Base-by-base conservation (phyloP, 2,888 invertebrate genomes). In the Polyommatus icarus region DNA sequence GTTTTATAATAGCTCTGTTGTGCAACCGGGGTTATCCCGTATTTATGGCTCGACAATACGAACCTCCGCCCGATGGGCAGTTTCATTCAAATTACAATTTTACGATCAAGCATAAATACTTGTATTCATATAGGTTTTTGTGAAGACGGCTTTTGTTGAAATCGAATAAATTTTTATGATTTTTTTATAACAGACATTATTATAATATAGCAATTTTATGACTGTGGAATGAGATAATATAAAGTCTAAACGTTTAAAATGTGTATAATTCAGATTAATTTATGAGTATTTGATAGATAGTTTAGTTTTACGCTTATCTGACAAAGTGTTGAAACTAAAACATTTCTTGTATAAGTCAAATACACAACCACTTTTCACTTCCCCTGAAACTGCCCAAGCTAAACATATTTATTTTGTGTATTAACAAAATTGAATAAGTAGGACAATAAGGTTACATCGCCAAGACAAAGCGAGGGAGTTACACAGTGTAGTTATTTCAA, bases 81-180 rank as follows among this genome's bases (percentile, higher is more conserved):
- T 80, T 80, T 76, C 78, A 79, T 75, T 78, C 76, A 79, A 78
- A 80, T 81, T 82, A 78, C 80, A 77, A 79, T 79, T 80, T 82
- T 81, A 82, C 79, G 80, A 80, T 78, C 57, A 77, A 76, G 73
- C 79, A 80, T 79, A 78, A 79, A 80, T 57, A 57, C 73, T 46
- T 46, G 73, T 46, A 75, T 77, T 73, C 50, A 29, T 75, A 75
- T 75, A 15, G 46, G n/a, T 46, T 54, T 75, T 50, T 50, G 50
- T 50, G 24, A 24, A 20, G 46, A 67, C 67, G 29, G 67, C 6
- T 67, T 67, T 67, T 67, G 67, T 67, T 67, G 67, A 15, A 67
- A 32, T 32, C 29, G 67, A 32, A 67, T 67, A 67, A 32, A 15
- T 6, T 32, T 67, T 72, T 72, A 72, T 72, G 72, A 72, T 72